Evolutionary conservation across 2,113 vertebrate genomes (phyloP), one percentile per base, ranked within the genome.

Genomic region (Dipodomys stephensi): DNA sequence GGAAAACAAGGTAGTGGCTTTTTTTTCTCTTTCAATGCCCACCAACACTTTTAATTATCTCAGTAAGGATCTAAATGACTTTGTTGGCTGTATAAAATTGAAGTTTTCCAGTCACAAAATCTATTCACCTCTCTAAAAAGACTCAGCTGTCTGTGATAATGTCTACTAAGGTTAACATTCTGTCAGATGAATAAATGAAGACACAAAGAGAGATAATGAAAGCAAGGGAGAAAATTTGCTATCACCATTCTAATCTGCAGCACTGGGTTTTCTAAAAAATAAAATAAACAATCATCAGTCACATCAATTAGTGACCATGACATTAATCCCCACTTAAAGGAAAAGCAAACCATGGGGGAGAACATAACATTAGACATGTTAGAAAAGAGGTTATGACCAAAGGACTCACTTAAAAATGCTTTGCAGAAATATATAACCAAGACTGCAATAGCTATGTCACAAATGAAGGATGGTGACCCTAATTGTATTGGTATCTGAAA

Each of bases 21-120:
- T 71, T 71, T 60, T 1, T 16, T 18, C 53, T 18, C 25, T 57
- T 90, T 67, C 27, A 44, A 15, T 27, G 11, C 53, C 11, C 2
- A 84, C 16, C 22, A 49, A 57, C 18, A 39, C 64, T 93, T 80
- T 79, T 83, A 72, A 95, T 76, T 20, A 57, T 91, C 49, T 94
- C 74, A 83, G 57, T 91, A 77, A 67, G 83, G 16, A 90, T 57
- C 39, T 11, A 77, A 20, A 80, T 81, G 19, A 22, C 30, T 69
- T 92, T 27, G 46, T 2, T 83, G 46, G 79, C 64, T 25, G 15
- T 72, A 35, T 27, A 76, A 74, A 94, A 68, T 64, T 91, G 87
- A 88, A 88, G 39, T 53, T 67, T 13, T 9, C 73, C 46, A 49
- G 27, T 12, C 46, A 90, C 22, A 32, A 39, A 91, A 69, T 78